Percentiles rank a stretch among this genome's conserved stretches.
These are phyloP conservation scores for Martes martes DNA, from an alignment of 2,113 vertebrate genomes.

Conservation along the genomic window DNA sequence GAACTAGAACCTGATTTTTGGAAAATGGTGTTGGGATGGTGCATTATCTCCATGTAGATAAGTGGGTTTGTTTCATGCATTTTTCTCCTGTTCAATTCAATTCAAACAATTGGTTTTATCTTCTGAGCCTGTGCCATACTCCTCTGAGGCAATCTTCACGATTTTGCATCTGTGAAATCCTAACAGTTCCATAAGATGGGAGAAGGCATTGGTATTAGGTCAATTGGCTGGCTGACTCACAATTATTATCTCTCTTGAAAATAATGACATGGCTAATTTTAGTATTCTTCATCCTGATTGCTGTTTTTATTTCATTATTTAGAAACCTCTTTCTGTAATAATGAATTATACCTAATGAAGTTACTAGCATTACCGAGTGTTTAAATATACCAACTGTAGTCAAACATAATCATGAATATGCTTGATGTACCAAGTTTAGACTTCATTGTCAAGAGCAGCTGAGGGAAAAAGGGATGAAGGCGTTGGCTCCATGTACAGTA, in stretches of 20 bases:
- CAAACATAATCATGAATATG: neutral
- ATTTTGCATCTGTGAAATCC: neutral
- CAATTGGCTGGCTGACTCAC: neutral
- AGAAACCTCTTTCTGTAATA: slow-evolving; percentile 28
- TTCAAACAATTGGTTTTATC: slow-evolving; percentile 7
- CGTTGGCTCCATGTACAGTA: neutral
- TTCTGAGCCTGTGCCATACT: slow-evolving; percentile 1
- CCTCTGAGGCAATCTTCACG: neutral
- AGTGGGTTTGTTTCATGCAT: neutral
- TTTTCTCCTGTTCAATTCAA: neutral
- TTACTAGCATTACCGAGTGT: neutral
- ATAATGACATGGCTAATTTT: slow-evolving; percentile 42
- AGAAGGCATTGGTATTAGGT: neutral
- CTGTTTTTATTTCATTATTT: slow-evolving; percentile 59
- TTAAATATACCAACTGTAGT: slow-evolving; percentile 25
- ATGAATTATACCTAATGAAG: slow-evolving; percentile 45
- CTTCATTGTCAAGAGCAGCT: neutral
- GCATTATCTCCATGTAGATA: neutral
- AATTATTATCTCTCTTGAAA: slow-evolving; percentile 45
- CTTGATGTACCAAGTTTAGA: neutral
- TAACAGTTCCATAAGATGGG: neutral
- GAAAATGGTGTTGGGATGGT: neutral
- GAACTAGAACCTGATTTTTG: neutral
- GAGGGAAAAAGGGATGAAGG: neutral
- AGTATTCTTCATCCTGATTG: neutral